phyloP scores from a whole-genome alignment of 2,113 vertebrate genomes.

The Xerus inauris region DNA sequence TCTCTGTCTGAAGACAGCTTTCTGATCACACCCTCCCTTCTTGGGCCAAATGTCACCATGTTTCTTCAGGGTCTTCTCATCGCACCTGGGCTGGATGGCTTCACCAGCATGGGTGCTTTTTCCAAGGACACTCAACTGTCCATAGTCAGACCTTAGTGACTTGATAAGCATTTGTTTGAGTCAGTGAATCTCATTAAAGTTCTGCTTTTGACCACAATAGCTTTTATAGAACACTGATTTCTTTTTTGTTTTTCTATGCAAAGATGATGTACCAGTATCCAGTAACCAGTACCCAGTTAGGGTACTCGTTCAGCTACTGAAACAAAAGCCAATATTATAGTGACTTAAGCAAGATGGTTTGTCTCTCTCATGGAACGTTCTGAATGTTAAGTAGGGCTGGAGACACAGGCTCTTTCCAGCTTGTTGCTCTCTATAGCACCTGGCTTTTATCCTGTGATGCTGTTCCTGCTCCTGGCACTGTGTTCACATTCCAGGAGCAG shows the following conservation, averaged over 20 bases:
- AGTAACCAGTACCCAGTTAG: too few relatives aligned
- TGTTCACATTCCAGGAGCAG: neutral
- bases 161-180: neutral
- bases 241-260: neutral
- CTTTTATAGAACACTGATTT: neutral
- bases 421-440: neutral
- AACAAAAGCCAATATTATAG: neutral
- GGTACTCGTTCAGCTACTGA: neutral
- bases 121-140: neutral
- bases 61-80: neutral
- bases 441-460: neutral
- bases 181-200: neutral
- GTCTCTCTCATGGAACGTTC: neutral
- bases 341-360: neutral
- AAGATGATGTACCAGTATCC: neutral
- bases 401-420: neutral
- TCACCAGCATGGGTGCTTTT: neutral
- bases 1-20: neutral
- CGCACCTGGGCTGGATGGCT: neutral
- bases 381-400: neutral
- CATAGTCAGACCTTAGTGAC: neutral
- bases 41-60: neutral
- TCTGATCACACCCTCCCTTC: neutral
- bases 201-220: neutral
- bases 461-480: neutral